phyloP scores from a whole-genome alignment of 2,113 vertebrate genomes.

The Pituophis catenifer region DNA sequence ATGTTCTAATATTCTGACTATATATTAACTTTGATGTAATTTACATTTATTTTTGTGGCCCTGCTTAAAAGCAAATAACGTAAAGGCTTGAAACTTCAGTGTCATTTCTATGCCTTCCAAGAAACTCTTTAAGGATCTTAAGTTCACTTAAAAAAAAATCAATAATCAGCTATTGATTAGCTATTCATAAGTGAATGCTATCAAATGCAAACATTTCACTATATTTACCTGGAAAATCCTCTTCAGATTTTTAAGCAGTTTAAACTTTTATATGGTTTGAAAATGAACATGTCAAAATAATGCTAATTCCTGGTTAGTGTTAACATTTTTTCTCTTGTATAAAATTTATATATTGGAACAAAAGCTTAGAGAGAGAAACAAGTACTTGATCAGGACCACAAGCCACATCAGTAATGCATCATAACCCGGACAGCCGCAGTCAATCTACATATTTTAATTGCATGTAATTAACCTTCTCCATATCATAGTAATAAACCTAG shows the following conservation, averaged over 20 bases:
- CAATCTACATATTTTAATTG: conserved; percentile 28
- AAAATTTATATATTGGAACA: conserved; percentile 14
- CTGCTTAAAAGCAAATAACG: not conserved
- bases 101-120: conserved; percentile 3
- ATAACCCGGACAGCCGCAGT: not conserved
- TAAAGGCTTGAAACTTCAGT: not conserved
- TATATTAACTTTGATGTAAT: not conserved
- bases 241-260: not conserved
- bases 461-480: conserved; percentile 12
- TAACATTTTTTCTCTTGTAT: not conserved
- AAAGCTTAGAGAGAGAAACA: not conserved
- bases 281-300: not conserved
- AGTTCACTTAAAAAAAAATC: not conserved
- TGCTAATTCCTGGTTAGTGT: not conserved
- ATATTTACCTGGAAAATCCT: not conserved
- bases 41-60: not conserved
- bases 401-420: conserved; percentile 21
- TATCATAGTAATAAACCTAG: conserved; percentile 4
- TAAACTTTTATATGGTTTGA: conserved; percentile 7
- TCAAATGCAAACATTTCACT: not conserved
- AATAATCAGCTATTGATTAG: not conserved
- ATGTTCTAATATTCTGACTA: not conserved
- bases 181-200: not conserved
- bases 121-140: not conserved
- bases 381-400: not conserved